Evolutionary conservation across 2,888 invertebrate species (phyloP), one percentile per base, ranked within the genome.

Genomic region (Pomacea canaliculata): DNA sequence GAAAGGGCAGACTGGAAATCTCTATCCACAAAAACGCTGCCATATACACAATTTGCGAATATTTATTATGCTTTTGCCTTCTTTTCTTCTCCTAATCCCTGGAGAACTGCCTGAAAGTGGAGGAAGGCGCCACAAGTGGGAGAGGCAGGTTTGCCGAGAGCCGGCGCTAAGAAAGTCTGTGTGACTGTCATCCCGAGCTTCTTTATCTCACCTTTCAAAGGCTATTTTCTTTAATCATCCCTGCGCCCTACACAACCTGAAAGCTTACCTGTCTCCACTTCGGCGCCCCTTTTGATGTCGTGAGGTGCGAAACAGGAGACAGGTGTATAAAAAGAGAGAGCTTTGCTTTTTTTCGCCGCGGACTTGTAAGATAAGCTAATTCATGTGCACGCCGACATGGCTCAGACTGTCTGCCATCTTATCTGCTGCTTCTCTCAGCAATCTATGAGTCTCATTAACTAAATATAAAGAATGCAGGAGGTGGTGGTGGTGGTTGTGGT

Each of bases 1-100:
- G 63, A n/a, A 12, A 23, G 63, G n/a, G 63, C 63, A 63, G 63
- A 63, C 68, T 37, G 37, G 48, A 68, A 37, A 46, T 46, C 68
- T 37, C 68, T 37, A 46, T 12, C 68, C 48, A 68, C 68, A 68
- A 68, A 27, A 37, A 68, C 68, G 48, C 68, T 68, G 27, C 37
- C 68, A 27, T 23, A 27, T 68, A 13, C 37, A 68, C 68, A 68
- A 68, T 68, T 68, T 12, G 68, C 68, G 68, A 68, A 68, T 68
- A 46, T 68, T 68, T 68, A 68, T 68, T 68, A 68, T 27, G 68
- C 68, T 27, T 46, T 37, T 46, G 37, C 48, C 68, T 68, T 46
- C 19, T 46, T 68, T 68, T 68, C 18, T 46, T 68, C 63, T 16
- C 68, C 51, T 68, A 68, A 68, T 68, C 68, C 68, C 46, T 68